phyloP scores from a whole-genome alignment of 2,888 invertebrate genomes.

The Lepidocyrtinus sp. region DNA sequence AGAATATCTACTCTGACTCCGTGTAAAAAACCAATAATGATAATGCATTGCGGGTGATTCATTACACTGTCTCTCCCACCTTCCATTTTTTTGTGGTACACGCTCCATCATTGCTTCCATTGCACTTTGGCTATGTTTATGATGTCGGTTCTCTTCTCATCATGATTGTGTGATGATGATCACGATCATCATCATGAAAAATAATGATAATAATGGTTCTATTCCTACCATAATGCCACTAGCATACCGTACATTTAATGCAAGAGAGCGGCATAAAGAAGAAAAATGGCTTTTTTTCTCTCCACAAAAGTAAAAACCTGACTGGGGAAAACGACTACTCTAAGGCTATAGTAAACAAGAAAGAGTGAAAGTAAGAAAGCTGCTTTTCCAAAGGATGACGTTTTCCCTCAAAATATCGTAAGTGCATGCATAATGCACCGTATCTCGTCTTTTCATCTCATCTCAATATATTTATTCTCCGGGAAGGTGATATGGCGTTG shows the following conservation, averaged over 20 bases:
- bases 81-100: not conserved
- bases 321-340: too few relatives aligned
- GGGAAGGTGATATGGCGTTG: too few relatives aligned
- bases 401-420: not conserved
- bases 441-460: too few relatives aligned
- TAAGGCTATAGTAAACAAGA: too few relatives aligned
- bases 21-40: slow-evolving; percentile 48
- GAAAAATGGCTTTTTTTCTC: slow-evolving; percentile 5
- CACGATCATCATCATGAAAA: slow-evolving; percentile 6
- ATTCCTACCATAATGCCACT: not conserved
- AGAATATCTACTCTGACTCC: not conserved
- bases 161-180: not conserved
- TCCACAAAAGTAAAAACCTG: not conserved
- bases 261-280: slow-evolving; percentile 1
- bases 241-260: not conserved
- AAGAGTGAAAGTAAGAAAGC: too few relatives aligned
- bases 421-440: slow-evolving; percentile 7
- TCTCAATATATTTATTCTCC: too few relatives aligned
- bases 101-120: not conserved
- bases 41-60: slow-evolving; percentile 51
- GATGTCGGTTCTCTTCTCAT: not conserved
- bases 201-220: slow-evolving; percentile 10
- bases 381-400: not conserved
- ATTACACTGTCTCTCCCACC: slow-evolving; percentile 31
- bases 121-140: slow-evolving; percentile 4